Conservation (phyloP, 64 coral and sea anemone genomes). For the Cladopsammia gracilis region DNA sequence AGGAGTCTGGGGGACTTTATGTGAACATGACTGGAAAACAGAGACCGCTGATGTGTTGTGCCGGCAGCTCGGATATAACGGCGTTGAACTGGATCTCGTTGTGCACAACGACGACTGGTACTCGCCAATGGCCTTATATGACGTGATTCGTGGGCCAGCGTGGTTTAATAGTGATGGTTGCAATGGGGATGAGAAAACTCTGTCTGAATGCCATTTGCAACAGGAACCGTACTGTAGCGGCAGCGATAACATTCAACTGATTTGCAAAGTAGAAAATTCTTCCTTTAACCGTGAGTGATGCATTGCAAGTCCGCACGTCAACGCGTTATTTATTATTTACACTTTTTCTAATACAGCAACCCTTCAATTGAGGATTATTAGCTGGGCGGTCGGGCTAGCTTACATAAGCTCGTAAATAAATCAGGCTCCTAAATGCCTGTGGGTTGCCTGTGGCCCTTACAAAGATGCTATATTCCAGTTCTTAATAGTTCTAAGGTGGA, state of each 20-base stretch:
- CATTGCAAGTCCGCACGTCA: too few species aligned
- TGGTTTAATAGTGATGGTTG: constrained; percentile 33
- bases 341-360: too few species aligned
- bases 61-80: constrained; percentile 21
- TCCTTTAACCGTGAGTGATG: constrained; percentile 30
- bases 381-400: too few species aligned
- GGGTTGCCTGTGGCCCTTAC: too few species aligned
- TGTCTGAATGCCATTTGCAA: background rate
- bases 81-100: constrained; percentile 41
- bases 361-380: too few species aligned
- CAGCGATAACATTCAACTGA: background rate
- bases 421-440: too few species aligned
- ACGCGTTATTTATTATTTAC: too few species aligned
- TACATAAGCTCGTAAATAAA: too few species aligned
- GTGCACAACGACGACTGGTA: too few species aligned
- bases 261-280: constrained; percentile 5
- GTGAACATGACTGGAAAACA: constrained; percentile 10
- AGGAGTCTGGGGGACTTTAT: constrained; percentile 40
- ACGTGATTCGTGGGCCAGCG: background rate
- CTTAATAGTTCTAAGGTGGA: too few species aligned
- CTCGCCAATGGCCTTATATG: background rate
- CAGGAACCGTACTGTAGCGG: background rate
- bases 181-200: background rate
- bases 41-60: constrained; percentile 21
- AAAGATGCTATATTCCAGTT: too few species aligned